These are phyloP conservation scores for Pimephales promelas DNA, from an alignment of 2,113 vertebrate genomes.

Conservation along the genomic window DNA sequence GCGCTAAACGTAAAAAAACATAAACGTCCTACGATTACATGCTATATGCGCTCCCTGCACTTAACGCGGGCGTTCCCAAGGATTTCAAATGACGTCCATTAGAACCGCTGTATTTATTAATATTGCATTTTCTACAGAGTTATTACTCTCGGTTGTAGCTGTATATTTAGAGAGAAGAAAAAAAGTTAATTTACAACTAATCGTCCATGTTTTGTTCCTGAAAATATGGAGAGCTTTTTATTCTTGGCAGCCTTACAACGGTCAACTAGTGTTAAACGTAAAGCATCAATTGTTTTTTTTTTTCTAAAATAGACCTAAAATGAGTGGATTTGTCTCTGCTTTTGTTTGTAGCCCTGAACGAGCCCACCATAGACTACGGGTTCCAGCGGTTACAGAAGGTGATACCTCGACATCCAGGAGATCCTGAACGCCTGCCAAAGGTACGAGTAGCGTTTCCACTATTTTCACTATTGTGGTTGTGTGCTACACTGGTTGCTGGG, in stretches of 20 bases:
- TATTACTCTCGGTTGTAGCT: slow-evolving; percentile 22
- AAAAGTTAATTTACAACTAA: background rate
- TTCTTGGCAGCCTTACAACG: background rate
- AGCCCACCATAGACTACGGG: slow-evolving; percentile 96
- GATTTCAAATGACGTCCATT: slow-evolving; percentile 53
- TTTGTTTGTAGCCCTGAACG: slow-evolving; percentile 84
- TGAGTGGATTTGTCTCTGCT: slow-evolving; percentile 3
- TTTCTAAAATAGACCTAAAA: background rate
- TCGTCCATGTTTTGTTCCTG: background rate
- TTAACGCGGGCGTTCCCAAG: slow-evolving; percentile 16
- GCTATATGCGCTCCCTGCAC: slow-evolving; percentile 21
- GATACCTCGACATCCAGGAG: slow-evolving; percentile 93
- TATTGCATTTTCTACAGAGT: slow-evolving; percentile 21
- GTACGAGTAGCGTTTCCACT: slow-evolving; percentile 66
- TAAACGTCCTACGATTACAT: slow-evolving; percentile 55
- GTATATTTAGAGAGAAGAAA: background rate
- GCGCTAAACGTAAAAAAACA: slow-evolving; percentile 49
- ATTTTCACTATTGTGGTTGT: background rate
- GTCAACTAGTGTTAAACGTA: too few species aligned
- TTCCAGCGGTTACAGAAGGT: slow-evolving; percentile 98
- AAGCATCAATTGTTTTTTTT: too few species aligned
- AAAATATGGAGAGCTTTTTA: background rate
- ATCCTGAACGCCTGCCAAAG: slow-evolving; percentile 94
- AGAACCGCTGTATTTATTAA: slow-evolving; percentile 46
- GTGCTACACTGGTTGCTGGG: too few species aligned